A percentile compares a stretch with the other conserved stretches of the same genome.
Evolutionary conservation across 2,797 vertebrate genomes (phyloP).

Genomic region (Fratercula arctica): DNA sequence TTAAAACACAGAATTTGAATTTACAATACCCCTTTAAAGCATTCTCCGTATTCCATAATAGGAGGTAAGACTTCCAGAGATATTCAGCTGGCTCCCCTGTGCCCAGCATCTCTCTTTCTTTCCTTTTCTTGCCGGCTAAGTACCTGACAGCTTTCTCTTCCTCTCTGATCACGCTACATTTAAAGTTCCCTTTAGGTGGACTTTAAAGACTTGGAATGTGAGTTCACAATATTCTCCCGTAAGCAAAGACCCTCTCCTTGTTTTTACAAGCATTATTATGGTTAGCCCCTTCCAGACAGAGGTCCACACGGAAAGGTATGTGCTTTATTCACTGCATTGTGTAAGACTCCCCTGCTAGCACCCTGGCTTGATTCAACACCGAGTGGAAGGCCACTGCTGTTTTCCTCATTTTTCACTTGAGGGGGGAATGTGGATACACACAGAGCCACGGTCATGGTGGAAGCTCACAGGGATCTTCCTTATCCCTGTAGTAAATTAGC

Average conservation of each 20-base stretch:
- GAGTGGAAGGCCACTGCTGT: background rate
- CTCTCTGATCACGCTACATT: background rate
- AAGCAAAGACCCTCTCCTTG: background rate
- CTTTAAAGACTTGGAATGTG: background rate
- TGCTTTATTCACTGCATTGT: background rate
- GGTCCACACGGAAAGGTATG: background rate
- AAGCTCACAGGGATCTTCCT: background rate
- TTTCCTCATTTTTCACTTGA: constrained; percentile 26
- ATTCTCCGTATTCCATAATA: background rate
- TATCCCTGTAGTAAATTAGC: constrained; percentile 58
- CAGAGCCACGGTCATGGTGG: background rate
- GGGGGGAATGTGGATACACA: background rate
- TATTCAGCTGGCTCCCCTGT: background rate
- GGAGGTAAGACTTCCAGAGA: background rate
- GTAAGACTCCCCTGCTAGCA: background rate
- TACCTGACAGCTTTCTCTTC: background rate
- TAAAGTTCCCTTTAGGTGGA: background rate
- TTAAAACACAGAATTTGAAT: constrained; percentile 45
- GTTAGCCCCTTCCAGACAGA: background rate
- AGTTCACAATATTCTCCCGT: background rate
- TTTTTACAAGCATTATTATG: background rate
- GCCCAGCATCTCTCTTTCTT: background rate
- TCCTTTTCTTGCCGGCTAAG: background rate
- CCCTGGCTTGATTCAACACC: background rate
- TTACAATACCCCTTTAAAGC: constrained; percentile 31